Evolutionary conservation across 2,888 invertebrate species (phyloP), one percentile per base, ranked within the genome.

Genomic region (Paralinhomoeus sp.): DNA sequence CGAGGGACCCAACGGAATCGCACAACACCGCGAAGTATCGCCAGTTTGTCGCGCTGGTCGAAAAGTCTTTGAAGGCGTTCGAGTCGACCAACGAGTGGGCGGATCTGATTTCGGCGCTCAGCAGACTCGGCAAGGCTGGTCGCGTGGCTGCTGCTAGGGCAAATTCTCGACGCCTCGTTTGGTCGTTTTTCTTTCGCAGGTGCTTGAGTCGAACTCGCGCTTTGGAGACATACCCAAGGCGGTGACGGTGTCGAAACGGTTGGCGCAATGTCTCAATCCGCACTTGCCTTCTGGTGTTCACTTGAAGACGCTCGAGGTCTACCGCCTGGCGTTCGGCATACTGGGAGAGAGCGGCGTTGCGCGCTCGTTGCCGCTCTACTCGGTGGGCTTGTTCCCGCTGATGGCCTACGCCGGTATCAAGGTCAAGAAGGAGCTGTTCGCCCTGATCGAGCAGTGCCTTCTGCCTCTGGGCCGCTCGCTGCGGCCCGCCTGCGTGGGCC

Each of bases 31-130:
- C 46, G 15, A 57, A 57, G 43, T 56, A 54, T 43, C 47, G 51
- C 27, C 38, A 52, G 18, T 74, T 78, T 63, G 77, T 77, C 51
- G 73, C 75, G 38, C 75, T 77, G 49, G 75, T 85, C 43, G 84
- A 85, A 62, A 82, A 80, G 64, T 81, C 81, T 18, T 67, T 85
- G 49, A 80, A 79, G 61, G 79, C 76, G 64, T 87, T 85, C 67
- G 85, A 87, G 59, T 79, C 78, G 60, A 81, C 83, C n/a, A 79
- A 79, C 55, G 84, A 85, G 72, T 85, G 85, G 85, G 81, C 84
- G 45, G 85, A 87, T 67, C 70, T 85, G 42, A 85, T 87, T 57
- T 77, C 81, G 44, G 82, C 83, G 5, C 67, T 87, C 31, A 80
- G 78, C 41, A 84, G 84, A 66, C 70, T 85, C 33, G 81, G 80